Conservation (phyloP, 1,140 invertebrate species). For the Bombus superbus region DNA sequence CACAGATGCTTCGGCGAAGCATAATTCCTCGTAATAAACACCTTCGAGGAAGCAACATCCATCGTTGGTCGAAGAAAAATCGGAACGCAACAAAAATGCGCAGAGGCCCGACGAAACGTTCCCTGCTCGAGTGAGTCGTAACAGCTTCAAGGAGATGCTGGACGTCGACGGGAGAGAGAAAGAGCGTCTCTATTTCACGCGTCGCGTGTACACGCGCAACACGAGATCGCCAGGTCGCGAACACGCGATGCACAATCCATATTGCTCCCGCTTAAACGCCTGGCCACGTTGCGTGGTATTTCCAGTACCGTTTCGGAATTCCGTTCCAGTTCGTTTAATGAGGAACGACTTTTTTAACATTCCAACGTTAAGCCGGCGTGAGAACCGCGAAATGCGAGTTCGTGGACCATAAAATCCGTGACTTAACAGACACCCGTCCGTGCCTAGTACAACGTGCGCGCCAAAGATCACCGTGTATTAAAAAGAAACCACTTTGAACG, state of each 20-base stretch:
- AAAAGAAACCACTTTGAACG: not conserved
- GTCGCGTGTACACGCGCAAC: constrained; percentile 39
- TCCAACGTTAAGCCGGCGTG: constrained; percentile 64
- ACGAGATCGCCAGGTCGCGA: constrained; percentile 17
- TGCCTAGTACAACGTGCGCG: constrained; percentile 40
- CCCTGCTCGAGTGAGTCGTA: constrained; percentile 8
- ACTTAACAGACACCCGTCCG: constrained; percentile 46
- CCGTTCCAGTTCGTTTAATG: constrained; percentile 70
- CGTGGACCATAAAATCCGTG: constrained; percentile 67
- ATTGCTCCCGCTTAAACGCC: constrained; percentile 53
- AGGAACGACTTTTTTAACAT: constrained; percentile 67
- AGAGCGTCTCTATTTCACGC: constrained; percentile 43
- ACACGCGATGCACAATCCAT: constrained; percentile 67
- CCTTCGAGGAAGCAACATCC: constrained; percentile 5
- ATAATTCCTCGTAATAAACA: not conserved
- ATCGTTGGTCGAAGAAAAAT: not conserved
- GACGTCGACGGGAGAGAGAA: not conserved
- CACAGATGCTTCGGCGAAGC: not conserved
- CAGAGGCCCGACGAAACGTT: not conserved
- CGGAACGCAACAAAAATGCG: not conserved
- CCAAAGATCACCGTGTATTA: constrained; percentile 34
- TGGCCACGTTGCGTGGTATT: constrained; percentile 43
- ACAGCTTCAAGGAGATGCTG: not conserved
- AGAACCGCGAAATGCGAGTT: constrained; percentile 67
- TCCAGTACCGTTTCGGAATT: constrained; percentile 67